These are phyloP conservation scores for Cactoblastis cactorum DNA, from an alignment of 2,888 invertebrate species.

Conservation along the genomic window DNA sequence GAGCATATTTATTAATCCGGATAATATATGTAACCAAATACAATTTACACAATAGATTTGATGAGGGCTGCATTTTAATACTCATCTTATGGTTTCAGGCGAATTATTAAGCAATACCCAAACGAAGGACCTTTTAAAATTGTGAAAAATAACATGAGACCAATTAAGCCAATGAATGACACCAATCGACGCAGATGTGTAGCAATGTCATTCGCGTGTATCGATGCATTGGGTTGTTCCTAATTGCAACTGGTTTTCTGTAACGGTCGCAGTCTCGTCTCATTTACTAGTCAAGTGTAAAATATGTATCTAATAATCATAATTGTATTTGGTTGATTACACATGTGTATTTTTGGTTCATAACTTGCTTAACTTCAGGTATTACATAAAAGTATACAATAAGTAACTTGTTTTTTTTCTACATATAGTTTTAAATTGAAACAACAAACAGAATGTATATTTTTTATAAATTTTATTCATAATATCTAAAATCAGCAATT, in stretches of 20 bases:
- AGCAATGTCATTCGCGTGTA: neutral
- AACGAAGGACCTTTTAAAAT: too few relatives aligned
- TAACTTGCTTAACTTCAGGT: neutral
- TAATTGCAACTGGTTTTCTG: constrained; percentile 1
- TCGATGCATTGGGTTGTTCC: neutral
- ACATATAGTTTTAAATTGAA: too few relatives aligned
- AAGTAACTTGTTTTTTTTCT: too few relatives aligned
- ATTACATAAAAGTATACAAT: too few relatives aligned
- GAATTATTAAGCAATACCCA: too few relatives aligned
- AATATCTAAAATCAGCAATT: neutral
- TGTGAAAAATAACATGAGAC: neutral
- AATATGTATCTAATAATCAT: neutral
- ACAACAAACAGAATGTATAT: too few relatives aligned
- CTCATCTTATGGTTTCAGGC: too few relatives aligned
- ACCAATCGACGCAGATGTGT: neutral
- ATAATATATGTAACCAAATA: too few relatives aligned
- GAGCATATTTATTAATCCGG: too few relatives aligned
- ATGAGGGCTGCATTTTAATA: too few relatives aligned
- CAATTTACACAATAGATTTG: too few relatives aligned
- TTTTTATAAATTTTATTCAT: too few relatives aligned
- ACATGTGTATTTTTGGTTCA: neutral
- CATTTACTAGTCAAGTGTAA: neutral
- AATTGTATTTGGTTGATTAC: neutral
- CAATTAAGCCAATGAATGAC: neutral
- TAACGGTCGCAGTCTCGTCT: neutral